These are phyloP conservation scores for Dromiciops gliroides DNA, from an alignment of 2,113 vertebrate species.

Conservation along the genomic window DNA sequence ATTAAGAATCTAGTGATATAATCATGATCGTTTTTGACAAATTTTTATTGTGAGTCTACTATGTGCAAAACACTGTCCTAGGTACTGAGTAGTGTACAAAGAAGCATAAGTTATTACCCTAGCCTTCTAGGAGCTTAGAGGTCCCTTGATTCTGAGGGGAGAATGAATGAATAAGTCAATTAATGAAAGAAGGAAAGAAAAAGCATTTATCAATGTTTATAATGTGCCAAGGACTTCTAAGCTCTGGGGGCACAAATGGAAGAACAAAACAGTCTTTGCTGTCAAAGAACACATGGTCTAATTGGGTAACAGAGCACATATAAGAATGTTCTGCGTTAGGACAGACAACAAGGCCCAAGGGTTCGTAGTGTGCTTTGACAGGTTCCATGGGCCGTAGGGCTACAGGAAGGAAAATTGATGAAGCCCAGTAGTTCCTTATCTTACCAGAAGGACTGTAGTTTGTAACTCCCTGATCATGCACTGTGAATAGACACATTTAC, in stretches of 20 bases:
- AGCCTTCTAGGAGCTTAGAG: neutral
- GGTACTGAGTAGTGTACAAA: neutral
- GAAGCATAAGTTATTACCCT: neutral
- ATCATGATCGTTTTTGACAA: neutral
- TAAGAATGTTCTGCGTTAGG: neutral
- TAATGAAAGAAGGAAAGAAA: neutral
- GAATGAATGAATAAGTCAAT: neutral
- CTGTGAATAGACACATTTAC: neutral
- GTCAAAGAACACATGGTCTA: neutral
- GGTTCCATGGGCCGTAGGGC: neutral
- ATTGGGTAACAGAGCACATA: neutral
- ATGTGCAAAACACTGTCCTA: neutral
- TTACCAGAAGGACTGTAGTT: neutral
- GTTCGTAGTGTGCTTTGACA: neutral
- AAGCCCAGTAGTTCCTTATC: neutral
- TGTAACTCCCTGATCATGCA: neutral
- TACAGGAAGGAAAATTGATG: neutral
- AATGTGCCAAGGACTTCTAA: neutral
- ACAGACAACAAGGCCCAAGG: neutral
- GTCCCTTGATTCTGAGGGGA: neutral
- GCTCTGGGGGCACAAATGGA: neutral
- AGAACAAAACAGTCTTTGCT: neutral
- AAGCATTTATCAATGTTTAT: neutral
- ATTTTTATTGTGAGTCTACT: neutral
- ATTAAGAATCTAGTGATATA: neutral